Evolutionary conservation across 2,888 invertebrate genomes (phyloP).

Genomic region (Zaprionus lineosus): DNA sequence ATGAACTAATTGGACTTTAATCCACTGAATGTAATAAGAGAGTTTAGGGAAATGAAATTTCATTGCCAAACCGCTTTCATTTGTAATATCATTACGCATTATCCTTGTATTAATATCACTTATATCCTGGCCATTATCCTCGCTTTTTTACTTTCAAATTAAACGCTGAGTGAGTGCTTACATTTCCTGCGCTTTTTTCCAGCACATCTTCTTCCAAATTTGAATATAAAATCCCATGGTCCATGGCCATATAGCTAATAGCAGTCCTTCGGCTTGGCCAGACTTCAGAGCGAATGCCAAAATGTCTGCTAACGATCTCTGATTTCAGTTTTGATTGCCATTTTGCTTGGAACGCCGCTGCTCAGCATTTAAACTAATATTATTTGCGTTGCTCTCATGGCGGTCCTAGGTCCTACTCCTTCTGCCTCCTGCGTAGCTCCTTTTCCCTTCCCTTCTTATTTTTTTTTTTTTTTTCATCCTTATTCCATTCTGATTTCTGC

Average conservation of each 20-base stretch:
- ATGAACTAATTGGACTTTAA: too few species aligned
- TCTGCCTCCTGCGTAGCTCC: too few species aligned
- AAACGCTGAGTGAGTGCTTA: constrained; percentile 7
- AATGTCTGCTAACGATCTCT: constrained; percentile 64
- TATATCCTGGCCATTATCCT: too few species aligned
- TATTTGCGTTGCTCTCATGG: constrained; percentile 55
- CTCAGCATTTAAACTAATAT: constrained; percentile 60
- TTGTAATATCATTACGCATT: background rate
- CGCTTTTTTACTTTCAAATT: constrained; percentile 4
- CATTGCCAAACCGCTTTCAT: too few species aligned
- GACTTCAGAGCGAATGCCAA: constrained; percentile 18
- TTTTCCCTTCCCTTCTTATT: too few species aligned
- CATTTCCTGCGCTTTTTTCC: background rate
- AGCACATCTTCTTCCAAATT: background rate
- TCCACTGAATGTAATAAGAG: too few species aligned
- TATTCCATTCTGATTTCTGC: constrained; percentile 12
- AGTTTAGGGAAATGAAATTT: too few species aligned
- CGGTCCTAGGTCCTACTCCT: too few species aligned
- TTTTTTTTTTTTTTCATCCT: too few species aligned
- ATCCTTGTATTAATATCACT: too few species aligned
- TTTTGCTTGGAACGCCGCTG: constrained; percentile 26
- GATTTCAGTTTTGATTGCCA: constrained; percentile 63
- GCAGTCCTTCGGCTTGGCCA: constrained; percentile 6
- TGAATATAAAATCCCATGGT: constrained; percentile 18
- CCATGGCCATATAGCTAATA: constrained; percentile 26